Evolutionary conservation across 37 sponge, comb jelly and placozoan species (phyloP).

Genomic region (Agelas oroides): DNA sequence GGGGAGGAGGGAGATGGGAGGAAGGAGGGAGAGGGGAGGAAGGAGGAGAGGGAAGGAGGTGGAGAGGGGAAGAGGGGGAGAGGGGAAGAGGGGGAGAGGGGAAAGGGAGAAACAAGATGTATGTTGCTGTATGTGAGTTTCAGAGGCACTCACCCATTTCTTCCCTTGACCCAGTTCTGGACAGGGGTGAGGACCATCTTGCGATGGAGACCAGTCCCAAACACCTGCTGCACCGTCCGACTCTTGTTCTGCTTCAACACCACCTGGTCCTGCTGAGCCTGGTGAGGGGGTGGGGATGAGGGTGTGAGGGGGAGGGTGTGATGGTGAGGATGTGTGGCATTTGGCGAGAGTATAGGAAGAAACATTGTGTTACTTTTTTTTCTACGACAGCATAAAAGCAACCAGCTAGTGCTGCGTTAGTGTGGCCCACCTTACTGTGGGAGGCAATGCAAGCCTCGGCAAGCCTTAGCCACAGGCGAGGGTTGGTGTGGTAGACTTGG

Average conservation of each 20-base stretch:
- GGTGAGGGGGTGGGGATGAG: not conserved
- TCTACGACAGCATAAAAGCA: too few relatives aligned
- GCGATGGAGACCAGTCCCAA: constrained; percentile 79
- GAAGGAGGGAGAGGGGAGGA: too few relatives aligned
- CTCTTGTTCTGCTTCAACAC: constrained; percentile 67
- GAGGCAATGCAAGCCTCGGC: constrained; percentile 95
- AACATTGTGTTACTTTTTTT: too few relatives aligned
- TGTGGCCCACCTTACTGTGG: constrained; percentile 67
- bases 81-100: constrained; percentile 7
- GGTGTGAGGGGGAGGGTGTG: not conserved
- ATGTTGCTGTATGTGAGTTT: too few relatives aligned
- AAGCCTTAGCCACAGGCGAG: constrained; percentile 92
- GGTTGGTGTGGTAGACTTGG: constrained; percentile 92
- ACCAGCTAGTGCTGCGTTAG: too few relatives aligned
- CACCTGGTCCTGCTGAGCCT: constrained; percentile 37
- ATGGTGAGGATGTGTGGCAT: not conserved
- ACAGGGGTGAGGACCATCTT: constrained; percentile 75
- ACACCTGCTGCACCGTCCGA: constrained; percentile 68
- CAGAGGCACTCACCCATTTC: too few relatives aligned
- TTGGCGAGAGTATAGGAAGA: too few relatives aligned
- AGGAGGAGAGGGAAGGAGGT: too few relatives aligned
- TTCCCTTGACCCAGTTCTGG: constrained; percentile 12
- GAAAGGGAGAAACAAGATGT: not conserved
- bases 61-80: too few relatives aligned
- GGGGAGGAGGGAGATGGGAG: not conserved